A percentile compares a stretch with the other conserved stretches of the same genome.
These are phyloP conservation scores for Cotesia vestalis DNA, from an alignment of 1,140 invertebrate species.

Conservation along the genomic window DNA sequence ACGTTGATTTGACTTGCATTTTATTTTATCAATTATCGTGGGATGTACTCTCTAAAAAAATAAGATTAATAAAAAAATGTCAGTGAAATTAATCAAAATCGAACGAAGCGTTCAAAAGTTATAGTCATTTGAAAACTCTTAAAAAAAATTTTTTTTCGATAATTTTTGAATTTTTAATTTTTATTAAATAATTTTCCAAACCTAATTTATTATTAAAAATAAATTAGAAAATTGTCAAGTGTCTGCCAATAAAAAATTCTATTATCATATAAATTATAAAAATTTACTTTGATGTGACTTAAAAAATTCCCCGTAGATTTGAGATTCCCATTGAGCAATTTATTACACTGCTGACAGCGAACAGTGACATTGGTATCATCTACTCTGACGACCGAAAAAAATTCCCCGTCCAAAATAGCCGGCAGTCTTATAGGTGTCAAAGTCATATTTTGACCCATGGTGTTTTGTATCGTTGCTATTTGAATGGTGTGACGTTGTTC, in stretches of 20 bases:
- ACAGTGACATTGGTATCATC: slow-evolving; percentile 63
- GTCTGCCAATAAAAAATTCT: too few species aligned
- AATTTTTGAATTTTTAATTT: too few species aligned
- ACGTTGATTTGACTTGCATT: slow-evolving; percentile 63
- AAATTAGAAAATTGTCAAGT: too few species aligned
- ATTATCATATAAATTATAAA: slow-evolving; percentile 13
- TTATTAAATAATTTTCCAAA: too few species aligned
- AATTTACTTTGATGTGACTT: slow-evolving; percentile 62
- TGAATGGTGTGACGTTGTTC: slow-evolving; percentile 44
- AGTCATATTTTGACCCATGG: slow-evolving; percentile 52
- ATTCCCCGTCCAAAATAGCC: slow-evolving; percentile 64
- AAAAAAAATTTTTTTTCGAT: too few species aligned
- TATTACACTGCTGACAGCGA: slow-evolving; percentile 60
- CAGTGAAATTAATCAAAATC: too few species aligned
- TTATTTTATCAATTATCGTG: slow-evolving; percentile 60
- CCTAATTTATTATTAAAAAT: too few species aligned
- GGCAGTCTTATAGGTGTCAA: slow-evolving; percentile 61
- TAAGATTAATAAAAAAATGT: slow-evolving; percentile 30
- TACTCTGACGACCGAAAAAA: slow-evolving; percentile 60
- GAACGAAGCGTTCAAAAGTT: too few species aligned
- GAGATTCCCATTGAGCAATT: slow-evolving; percentile 62
- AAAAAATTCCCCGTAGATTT: slow-evolving; percentile 65
- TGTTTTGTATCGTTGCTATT: slow-evolving; percentile 49
- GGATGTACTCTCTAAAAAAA: slow-evolving; percentile 61
- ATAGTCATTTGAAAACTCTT: too few species aligned